phyloP scores from a whole-genome alignment of 1,140 invertebrate species.

The Drosophila bipectinata region DNA sequence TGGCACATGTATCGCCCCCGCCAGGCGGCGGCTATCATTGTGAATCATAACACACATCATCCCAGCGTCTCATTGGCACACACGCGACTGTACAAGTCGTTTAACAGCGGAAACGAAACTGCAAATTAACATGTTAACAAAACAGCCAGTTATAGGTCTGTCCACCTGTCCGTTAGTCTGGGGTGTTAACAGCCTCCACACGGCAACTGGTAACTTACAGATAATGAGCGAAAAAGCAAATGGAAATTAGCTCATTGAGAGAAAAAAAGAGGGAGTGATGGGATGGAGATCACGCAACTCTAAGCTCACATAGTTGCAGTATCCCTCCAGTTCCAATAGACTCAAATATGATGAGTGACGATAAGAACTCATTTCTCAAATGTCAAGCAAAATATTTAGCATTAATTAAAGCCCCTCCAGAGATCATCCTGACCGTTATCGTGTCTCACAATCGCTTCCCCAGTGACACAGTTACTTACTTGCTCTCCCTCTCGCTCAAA shows the following conservation, averaged over 20 bases:
- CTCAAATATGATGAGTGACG: too few species aligned
- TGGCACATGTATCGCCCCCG: conserved; percentile 16
- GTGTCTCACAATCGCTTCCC: background rate
- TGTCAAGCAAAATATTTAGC: conserved; percentile 49
- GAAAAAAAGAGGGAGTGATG: background rate
- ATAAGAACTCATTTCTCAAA: too few species aligned
- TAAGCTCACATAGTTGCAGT: background rate
- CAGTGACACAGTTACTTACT: conserved; percentile 65
- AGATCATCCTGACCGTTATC: conserved; percentile 21
- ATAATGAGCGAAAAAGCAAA: conserved; percentile 25
- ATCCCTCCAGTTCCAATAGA: too few species aligned
- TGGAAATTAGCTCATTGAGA: conserved; percentile 7
- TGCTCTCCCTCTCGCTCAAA: background rate
- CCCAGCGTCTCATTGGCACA: conserved; percentile 9
- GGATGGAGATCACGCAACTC: conserved; percentile 38
- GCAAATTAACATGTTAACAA: conserved; percentile 78
- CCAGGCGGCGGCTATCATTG: conserved; percentile 32
- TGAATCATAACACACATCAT: conserved; percentile 58
- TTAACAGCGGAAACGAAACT: conserved; percentile 57
- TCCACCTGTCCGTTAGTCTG: conserved; percentile 4
- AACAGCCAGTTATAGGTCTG: conserved; percentile 55
- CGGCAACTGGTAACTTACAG: conserved; percentile 24
- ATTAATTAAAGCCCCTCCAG: conserved; percentile 19
- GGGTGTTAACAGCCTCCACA: conserved; percentile 47
- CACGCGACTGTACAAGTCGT: conserved; percentile 56